phyloP scores from a whole-genome alignment of 2,888 invertebrate genomes.

The Eudemis profundana region DNA sequence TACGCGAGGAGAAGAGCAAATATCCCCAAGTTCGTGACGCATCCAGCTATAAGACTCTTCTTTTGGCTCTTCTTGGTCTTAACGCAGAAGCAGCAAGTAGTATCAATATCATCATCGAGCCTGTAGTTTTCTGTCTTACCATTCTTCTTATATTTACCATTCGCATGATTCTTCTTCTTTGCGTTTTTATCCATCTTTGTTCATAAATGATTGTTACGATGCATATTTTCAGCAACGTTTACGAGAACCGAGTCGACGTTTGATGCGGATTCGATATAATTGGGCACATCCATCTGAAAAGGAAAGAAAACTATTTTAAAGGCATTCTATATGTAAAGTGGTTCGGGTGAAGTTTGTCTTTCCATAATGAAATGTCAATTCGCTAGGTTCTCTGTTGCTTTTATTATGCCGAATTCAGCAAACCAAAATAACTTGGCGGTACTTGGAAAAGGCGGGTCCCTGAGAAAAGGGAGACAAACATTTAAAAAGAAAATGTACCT shows the following conservation, averaged over 20 bases:
- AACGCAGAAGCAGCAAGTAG: slow-evolving; percentile 80
- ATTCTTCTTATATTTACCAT: slow-evolving; percentile 80
- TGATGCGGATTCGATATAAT: slow-evolving; percentile 17
- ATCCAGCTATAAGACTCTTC: slow-evolving; percentile 85
- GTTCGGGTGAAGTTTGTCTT: slow-evolving; percentile 48
- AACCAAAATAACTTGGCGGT: slow-evolving; percentile 61
- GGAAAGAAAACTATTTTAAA: slow-evolving; percentile 46
- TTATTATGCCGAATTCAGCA: slow-evolving; percentile 60
- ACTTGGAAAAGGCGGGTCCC: slow-evolving; percentile 67
- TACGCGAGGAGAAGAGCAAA: slow-evolving; percentile 92
- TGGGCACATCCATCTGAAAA: slow-evolving; percentile 56
- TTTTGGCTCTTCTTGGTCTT: slow-evolving; percentile 81
- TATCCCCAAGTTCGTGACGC: slow-evolving; percentile 92
- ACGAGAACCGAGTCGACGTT: background rate
- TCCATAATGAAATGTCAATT: slow-evolving; percentile 50
- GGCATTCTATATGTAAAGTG: slow-evolving; percentile 43
- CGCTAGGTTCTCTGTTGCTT: slow-evolving; percentile 47
- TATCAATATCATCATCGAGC: slow-evolving; percentile 71
- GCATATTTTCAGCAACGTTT: slow-evolving; percentile 32
- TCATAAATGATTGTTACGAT: slow-evolving; percentile 46
- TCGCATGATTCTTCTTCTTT: slow-evolving; percentile 77
- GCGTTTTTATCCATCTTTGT: slow-evolving; percentile 75
- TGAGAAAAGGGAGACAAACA: slow-evolving; percentile 58
- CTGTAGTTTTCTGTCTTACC: slow-evolving; percentile 72
- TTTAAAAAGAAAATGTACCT: slow-evolving; percentile 57